Conservation (phyloP, 2,113 vertebrate genomes). For the Passer montanus region DNA sequence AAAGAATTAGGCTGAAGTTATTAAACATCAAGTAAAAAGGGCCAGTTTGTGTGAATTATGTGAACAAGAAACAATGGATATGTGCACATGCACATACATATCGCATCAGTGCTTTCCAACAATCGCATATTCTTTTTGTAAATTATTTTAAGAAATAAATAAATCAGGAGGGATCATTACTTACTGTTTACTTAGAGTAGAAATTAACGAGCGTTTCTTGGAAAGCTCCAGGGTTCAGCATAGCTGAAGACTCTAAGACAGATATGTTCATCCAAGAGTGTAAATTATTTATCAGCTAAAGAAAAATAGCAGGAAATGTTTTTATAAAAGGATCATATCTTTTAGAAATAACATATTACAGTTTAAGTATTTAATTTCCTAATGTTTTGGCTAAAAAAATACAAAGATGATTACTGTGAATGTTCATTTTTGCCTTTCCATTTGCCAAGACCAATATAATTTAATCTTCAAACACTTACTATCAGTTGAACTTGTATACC, state of each 20-base stretch:
- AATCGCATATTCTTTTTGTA: conserved; percentile 44
- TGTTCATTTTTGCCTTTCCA: not conserved
- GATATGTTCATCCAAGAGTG: conserved; percentile 35
- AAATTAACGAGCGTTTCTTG: conserved; percentile 46
- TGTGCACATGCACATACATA: conserved; percentile 18
- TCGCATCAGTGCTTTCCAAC: conserved; percentile 55
- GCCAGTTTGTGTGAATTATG: conserved; percentile 42
- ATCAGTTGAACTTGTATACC: not conserved
- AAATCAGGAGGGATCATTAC: conserved; percentile 46
- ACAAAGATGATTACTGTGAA: not conserved
- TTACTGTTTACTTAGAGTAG: conserved; percentile 60
- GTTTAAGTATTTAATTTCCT: not conserved
- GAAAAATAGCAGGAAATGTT: conserved; percentile 48
- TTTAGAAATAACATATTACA: not conserved
- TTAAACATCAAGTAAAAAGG: conserved; percentile 13
- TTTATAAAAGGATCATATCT: not conserved
- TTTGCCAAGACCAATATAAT: not conserved
- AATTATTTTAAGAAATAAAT: conserved; percentile 60
- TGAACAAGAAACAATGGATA: conserved; percentile 22
- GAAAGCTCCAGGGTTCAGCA: conserved; percentile 40
- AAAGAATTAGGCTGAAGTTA: not conserved
- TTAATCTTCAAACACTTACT: not conserved
- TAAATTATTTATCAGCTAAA: conserved; percentile 44
- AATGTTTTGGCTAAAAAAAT: not conserved
- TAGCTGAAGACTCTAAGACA: conserved; percentile 48